These are phyloP conservation scores for Microchrysa polita DNA, from an alignment of 2,888 invertebrate genomes.

Conservation along the genomic window DNA sequence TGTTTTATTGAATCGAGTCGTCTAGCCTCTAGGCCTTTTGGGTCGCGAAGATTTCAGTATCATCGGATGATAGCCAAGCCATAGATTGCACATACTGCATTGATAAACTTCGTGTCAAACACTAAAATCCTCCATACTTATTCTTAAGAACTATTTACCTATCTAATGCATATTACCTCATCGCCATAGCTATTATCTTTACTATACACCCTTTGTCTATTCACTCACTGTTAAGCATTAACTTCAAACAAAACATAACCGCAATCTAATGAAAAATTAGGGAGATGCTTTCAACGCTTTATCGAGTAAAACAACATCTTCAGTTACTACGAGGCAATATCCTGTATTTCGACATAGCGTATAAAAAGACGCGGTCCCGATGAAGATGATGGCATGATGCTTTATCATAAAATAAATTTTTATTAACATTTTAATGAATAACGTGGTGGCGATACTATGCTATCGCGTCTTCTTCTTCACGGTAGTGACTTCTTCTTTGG, in stretches of 20 bases:
- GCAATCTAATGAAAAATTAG: conserved; percentile 36
- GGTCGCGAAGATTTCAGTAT: too few species aligned
- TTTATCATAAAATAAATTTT: conserved; percentile 49
- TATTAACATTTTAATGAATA: conserved; percentile 51
- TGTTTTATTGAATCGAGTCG: too few species aligned
- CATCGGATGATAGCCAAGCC: too few species aligned
- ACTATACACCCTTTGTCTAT: background rate
- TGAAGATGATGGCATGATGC: conserved; percentile 16
- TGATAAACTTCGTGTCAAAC: too few species aligned
- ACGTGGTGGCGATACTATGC: conserved; percentile 45
- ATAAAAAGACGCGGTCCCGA: background rate
- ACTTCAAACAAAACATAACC: conserved; percentile 19
- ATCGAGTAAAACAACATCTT: background rate
- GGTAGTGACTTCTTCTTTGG: too few species aligned
- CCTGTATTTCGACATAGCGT: background rate
- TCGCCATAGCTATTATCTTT: background rate
- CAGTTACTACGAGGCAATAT: background rate
- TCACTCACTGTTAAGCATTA: background rate
- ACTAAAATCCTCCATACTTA: too few species aligned
- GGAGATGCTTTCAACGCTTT: background rate
- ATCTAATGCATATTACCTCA: too few species aligned
- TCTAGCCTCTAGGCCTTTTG: too few species aligned
- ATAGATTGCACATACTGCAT: too few species aligned
- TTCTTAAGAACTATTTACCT: too few species aligned
- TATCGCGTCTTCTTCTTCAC: conserved; percentile 34